These are phyloP conservation scores for Lasius platythorax DNA, from an alignment of 2,888 invertebrate species.

Conservation along the genomic window DNA sequence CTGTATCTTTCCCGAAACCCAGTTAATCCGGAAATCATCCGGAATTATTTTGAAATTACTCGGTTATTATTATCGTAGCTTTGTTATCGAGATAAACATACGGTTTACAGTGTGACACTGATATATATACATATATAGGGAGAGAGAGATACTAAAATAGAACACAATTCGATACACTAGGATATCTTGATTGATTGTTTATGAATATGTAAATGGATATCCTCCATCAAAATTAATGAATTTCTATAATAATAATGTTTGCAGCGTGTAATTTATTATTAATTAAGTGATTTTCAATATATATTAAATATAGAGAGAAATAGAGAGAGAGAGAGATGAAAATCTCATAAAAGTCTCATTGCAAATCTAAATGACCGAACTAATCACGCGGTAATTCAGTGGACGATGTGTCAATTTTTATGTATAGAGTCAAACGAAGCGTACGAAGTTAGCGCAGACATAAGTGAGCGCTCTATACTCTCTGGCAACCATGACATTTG, in stretches of 20 bases:
- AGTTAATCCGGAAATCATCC: constrained; percentile 20
- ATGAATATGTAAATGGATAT: constrained; percentile 22
- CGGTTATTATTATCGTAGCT: constrained; percentile 19
- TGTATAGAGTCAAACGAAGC: constrained; percentile 53
- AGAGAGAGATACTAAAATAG: not conserved
- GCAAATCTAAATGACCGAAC: constrained; percentile 7
- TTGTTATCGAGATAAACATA: not conserved
- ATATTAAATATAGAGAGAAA: not conserved
- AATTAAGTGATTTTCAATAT: not conserved
- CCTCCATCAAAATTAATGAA: constrained; percentile 25
- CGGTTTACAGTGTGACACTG: not conserved
- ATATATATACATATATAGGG: not conserved
- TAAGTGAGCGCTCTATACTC: constrained; percentile 61
- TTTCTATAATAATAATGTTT: not conserved
- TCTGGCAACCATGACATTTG: constrained; percentile 68
- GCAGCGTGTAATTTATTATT: constrained; percentile 13
- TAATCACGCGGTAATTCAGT: constrained; percentile 10
- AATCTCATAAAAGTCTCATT: not conserved
- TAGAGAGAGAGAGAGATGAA: not conserved
- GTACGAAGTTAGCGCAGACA: constrained; percentile 51
- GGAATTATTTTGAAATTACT: constrained; percentile 17
- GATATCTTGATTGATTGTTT: constrained; percentile 21
- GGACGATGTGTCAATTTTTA: constrained; percentile 43
- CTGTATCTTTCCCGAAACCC: constrained; percentile 26
- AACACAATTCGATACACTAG: not conserved